A percentile compares a stretch with the other conserved stretches of the same genome.
Evolutionary conservation across 1,140 invertebrate genomes (phyloP).

Genomic region (Maniola jurtina): DNA sequence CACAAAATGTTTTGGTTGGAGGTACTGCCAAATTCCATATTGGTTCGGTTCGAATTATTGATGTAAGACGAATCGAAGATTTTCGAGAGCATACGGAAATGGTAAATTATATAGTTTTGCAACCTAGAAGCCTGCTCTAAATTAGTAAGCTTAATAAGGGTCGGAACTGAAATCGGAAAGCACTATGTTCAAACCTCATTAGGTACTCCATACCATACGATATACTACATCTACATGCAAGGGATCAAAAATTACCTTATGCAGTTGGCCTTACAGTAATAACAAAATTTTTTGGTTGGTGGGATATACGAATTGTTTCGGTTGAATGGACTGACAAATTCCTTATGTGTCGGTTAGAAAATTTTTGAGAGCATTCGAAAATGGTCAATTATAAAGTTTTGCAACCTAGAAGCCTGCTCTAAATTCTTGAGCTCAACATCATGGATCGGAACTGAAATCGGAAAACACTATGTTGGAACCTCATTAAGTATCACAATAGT

Average conservation of each 20-base stretch:
- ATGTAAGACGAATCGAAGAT: too few species aligned
- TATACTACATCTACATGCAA: too few species aligned
- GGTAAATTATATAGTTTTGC: background rate
- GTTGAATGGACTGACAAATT: constrained; percentile 1
- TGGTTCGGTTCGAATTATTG: background rate
- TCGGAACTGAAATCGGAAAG: background rate
- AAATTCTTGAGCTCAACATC: background rate
- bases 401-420: background rate
- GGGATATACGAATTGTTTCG: constrained; percentile 1
- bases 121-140: background rate
- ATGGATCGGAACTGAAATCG: background rate
- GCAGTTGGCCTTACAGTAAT: too few species aligned
- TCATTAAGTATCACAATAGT: too few species aligned
- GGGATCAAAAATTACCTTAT: too few species aligned
- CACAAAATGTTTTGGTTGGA: constrained; percentile 2
- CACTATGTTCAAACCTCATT: too few species aligned
- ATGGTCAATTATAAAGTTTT: background rate
- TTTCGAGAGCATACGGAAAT: background rate
- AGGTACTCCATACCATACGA: too few species aligned
- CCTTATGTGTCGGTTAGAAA: background rate
- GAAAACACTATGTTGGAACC: too few species aligned
- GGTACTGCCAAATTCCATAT: background rate
- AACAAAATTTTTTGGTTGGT: too few species aligned
- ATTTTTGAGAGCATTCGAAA: background rate
- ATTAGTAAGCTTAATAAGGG: background rate